phyloP scores from a whole-genome alignment of 2,888 invertebrate species.

The Amphipoea oculea region DNA sequence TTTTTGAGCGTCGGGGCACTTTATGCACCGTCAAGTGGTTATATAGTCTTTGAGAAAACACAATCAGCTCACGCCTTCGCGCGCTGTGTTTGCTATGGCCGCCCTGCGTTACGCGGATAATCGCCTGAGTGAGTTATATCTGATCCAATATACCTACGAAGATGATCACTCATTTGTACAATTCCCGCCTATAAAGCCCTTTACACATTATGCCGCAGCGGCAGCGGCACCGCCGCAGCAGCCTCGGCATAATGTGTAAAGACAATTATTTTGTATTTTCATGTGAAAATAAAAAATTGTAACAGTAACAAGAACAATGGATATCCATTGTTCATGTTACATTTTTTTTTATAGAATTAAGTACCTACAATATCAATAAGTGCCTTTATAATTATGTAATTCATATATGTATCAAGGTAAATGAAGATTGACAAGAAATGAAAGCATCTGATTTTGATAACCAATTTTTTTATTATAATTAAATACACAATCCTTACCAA shows the following conservation, averaged over 20 bases:
- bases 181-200: slow-evolving; percentile 42
- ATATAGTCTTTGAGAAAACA: too few relatives aligned
- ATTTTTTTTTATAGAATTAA: slow-evolving; percentile 32
- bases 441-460: slow-evolving; percentile 45
- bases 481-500: slow-evolving; percentile 30
- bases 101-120: too few relatives aligned
- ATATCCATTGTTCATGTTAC: slow-evolving; percentile 29
- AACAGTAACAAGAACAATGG: too few relatives aligned
- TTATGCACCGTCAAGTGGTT: too few relatives aligned
- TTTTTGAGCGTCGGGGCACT: too few relatives aligned
- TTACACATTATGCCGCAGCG: too few relatives aligned
- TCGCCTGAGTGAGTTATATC: not conserved
- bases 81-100: too few relatives aligned
- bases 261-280: slow-evolving; percentile 30
- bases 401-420: slow-evolving; percentile 46
- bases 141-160: slow-evolving; percentile 15
- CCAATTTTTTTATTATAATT: not conserved
- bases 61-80: too few relatives aligned
- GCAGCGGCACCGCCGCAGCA: too few relatives aligned
- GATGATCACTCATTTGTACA: slow-evolving; percentile 37
- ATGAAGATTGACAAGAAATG: slow-evolving; percentile 44
- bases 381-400: slow-evolving; percentile 44
- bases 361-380: slow-evolving; percentile 19
- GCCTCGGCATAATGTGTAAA: not conserved
- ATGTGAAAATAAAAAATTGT: not conserved